A percentile compares a stretch with the other conserved stretches of the same genome.
phyloP scores from a whole-genome alignment of 2,113 vertebrate species.

The Anoplopoma fimbria region DNA sequence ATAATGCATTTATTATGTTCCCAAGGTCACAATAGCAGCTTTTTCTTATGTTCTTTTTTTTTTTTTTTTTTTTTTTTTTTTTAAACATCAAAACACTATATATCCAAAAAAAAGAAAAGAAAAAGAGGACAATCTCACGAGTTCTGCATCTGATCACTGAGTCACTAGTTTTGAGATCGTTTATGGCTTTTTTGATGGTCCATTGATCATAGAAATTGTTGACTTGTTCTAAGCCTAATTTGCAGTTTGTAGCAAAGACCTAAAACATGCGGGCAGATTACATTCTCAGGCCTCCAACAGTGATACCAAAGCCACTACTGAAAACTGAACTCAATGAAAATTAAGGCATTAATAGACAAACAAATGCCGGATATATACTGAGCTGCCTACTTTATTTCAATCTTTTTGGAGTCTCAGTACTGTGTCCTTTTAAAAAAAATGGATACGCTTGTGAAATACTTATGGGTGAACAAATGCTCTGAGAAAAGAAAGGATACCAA shows the following conservation, averaged over 20 bases:
- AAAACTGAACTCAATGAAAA: conserved; percentile 57
- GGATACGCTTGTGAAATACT: conserved; percentile 30
- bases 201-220: conserved; percentile 47
- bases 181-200: conserved; percentile 76
- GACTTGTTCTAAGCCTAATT: conserved; percentile 44
- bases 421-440: neutral
- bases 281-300: conserved; percentile 67
- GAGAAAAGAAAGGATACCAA: conserved; percentile 24
- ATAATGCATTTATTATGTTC: conserved; percentile 11
- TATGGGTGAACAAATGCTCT: conserved; percentile 6
- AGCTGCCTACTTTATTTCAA: conserved; percentile 26
- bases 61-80: conserved; percentile 27
- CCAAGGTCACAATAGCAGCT: conserved; percentile 48
- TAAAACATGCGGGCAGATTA: conserved; percentile 64
- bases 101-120: conserved; percentile 37
- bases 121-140: conserved; percentile 59
- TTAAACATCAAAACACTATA: conserved; percentile 61
- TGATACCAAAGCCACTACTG: conserved; percentile 40
- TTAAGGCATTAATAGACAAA: conserved; percentile 77
- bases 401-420: conserved; percentile 29
- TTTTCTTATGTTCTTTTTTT: neutral
- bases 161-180: conserved; percentile 67
- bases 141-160: conserved; percentile 63
- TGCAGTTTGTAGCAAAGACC: conserved; percentile 45
- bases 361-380: conserved; percentile 45